Evolutionary conservation across 2,797 vertebrate species (phyloP), one percentile per base, ranked within the genome.

Genomic region (Myiotriccus ornatus): DNA sequence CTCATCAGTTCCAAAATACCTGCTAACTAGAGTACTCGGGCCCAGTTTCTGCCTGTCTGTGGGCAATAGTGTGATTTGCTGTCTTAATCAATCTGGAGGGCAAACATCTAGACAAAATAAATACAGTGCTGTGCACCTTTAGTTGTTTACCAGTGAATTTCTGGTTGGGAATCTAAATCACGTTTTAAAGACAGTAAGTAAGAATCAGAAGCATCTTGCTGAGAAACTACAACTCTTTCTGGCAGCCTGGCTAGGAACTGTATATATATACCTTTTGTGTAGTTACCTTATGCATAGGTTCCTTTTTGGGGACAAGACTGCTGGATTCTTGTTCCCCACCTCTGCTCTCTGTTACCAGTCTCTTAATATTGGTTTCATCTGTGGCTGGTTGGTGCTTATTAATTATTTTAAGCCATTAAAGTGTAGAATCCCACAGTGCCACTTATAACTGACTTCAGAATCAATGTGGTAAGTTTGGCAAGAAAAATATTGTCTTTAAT

Each of bases 211-310:
- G 25, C 35, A 15, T 69, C 47, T 73, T 84, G 23, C 59, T 69
- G 56, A 76, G 65, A 87, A 95, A 12, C 16, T 6, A 5, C 3
- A 2, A 21, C 34, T 83, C 43, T 22, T 77, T 55, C 44, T 92
- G 35, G 34, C 60, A 52, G 70, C 27, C 47, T 69, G 28, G 5
- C 5, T 44, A 4, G 25, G 22, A 22, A 3, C 14, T 78, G 13
- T 35, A 3, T 4, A 0, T 4, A 0, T 14, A 2, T 6, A 10
- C 8, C 14, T 71, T 52, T 55, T 44, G 25, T 49, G 6, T 43
- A 25, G 35, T 70, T 52, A 41, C 44, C 24, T 82, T 75, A 84
- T 89, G n/a, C 20, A 10, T 8, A n/a, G 59, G 22, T 57, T 47
- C 28, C 18, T 82, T 62, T 77, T 19, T 65, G 21, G 24, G 25